Percentiles rank a stretch among this genome's conserved stretches.
phyloP scores from a whole-genome alignment of 1,140 invertebrate genomes.

The Cherax destructor region DNA sequence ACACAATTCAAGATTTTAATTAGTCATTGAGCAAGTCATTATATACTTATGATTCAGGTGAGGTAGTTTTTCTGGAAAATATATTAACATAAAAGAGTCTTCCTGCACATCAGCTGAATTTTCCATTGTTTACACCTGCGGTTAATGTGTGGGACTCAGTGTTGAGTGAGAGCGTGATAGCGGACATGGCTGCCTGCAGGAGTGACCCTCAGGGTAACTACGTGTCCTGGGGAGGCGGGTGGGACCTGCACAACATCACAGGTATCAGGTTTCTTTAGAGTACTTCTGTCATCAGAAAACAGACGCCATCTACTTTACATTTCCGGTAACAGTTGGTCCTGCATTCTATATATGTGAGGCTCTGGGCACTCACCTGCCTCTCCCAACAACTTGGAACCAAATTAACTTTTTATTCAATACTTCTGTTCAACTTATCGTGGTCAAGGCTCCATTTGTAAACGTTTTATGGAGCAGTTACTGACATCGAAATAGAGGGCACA shows the following conservation, averaged over 20 bases:
- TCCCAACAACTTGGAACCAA: conserved; percentile 16
- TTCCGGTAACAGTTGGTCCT: background rate
- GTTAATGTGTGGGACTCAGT: conserved; percentile 54
- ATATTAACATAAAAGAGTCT: too few relatives aligned
- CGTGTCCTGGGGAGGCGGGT: conserved; percentile 44
- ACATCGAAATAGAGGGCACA: conserved; percentile 35
- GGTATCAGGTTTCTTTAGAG: conserved; percentile 14
- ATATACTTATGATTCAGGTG: too few relatives aligned
- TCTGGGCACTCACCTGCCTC: conserved; percentile 46
- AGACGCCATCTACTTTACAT: conserved; percentile 33
- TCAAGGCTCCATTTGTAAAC: background rate
- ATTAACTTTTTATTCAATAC: background rate
- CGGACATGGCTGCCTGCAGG: conserved; percentile 33
- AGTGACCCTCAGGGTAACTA: conserved; percentile 48
- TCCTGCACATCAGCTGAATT: background rate
- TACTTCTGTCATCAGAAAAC: conserved; percentile 29
- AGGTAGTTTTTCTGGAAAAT: too few relatives aligned
- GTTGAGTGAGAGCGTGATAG: conserved; percentile 4
- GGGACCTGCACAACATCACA: conserved; percentile 36
- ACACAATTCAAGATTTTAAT: too few relatives aligned
- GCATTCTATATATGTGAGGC: conserved; percentile 53
- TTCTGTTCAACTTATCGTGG: background rate
- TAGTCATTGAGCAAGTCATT: too few relatives aligned
- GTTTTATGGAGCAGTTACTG: conserved; percentile 45
- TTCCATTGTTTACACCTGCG: background rate